phyloP scores from a whole-genome alignment of 1,140 invertebrate species.

The Diorhabda sublineata region DNA sequence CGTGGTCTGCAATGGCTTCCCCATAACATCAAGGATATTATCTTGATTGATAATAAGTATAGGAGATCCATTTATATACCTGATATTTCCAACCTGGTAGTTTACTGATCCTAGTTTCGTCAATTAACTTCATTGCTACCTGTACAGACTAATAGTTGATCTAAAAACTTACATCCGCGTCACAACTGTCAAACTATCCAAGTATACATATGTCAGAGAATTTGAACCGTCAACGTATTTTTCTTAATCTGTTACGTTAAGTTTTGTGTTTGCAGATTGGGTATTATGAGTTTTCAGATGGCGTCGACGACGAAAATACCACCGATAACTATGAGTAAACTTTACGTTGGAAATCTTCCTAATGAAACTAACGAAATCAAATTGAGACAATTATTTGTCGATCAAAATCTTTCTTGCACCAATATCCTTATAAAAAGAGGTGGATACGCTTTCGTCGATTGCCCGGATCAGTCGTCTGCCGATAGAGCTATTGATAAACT shows the following conservation, averaged over 20 bases:
- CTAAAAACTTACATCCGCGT: not conserved
- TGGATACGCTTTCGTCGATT: conserved; percentile 83
- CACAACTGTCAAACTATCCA: not conserved
- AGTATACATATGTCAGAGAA: conserved; percentile 7
- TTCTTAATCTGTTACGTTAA: too few species aligned
- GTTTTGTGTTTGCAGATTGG: not conserved
- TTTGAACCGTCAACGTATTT: not conserved
- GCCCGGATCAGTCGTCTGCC: conserved; percentile 73
- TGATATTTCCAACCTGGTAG: too few species aligned
- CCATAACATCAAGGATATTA: too few species aligned
- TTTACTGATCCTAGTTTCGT: too few species aligned
- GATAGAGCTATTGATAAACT: conserved; percentile 78
- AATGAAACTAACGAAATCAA: conserved; percentile 69
- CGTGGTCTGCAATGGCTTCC: too few species aligned
- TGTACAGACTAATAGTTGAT: too few species aligned
- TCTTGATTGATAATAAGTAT: too few species aligned
- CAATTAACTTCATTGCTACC: too few species aligned
- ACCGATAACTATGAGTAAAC: conserved; percentile 65
- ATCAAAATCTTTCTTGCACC: conserved; percentile 68
- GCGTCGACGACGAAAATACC: conserved; percentile 42
- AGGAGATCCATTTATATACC: too few species aligned
- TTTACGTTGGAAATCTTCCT: conserved; percentile 80
- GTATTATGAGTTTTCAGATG: conserved; percentile 28
- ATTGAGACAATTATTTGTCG: conserved; percentile 69
- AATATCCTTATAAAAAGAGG: conserved; percentile 76